Conservation (phyloP, 2,888 invertebrate species). For the Pseudococcus viburni region DNA sequence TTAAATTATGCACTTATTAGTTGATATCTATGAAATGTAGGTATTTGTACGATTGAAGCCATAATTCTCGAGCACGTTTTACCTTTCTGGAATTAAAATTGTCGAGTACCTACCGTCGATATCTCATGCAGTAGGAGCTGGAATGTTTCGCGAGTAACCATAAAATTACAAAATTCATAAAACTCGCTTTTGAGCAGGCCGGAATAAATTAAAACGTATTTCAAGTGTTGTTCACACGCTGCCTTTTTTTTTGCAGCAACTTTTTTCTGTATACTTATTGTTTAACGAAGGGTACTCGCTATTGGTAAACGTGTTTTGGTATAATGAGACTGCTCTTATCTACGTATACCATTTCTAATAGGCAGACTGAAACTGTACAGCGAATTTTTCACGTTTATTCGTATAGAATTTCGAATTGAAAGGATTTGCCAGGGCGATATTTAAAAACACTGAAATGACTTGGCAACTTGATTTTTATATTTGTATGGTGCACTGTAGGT, state of each 20-base stretch:
- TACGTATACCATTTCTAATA: conserved; percentile 5
- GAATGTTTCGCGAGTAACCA: conserved; percentile 14
- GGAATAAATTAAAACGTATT: conserved; percentile 43
- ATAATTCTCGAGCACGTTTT: conserved; percentile 13
- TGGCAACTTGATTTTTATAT: too few species aligned
- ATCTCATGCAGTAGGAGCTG: neutral
- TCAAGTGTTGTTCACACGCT: conserved; percentile 11
- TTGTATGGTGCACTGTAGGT: too few species aligned
- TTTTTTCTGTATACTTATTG: conserved; percentile 23
- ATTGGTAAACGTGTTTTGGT: conserved; percentile 41
- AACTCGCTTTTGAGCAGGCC: conserved; percentile 14
- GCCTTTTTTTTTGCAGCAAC: neutral
- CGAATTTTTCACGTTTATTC: neutral
- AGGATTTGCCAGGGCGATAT: neutral
- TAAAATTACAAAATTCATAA: conserved; percentile 33
- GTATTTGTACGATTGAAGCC: neutral
- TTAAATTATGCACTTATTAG: neutral
- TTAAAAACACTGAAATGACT: neutral
- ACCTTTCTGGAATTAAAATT: neutral
- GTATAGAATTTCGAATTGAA: neutral
- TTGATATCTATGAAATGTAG: neutral
- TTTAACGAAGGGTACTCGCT: conserved; percentile 37
- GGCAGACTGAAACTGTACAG: neutral
- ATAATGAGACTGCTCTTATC: conserved; percentile 35
- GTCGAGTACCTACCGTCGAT: conserved; percentile 14